Evolutionary conservation across 2,113 vertebrate species (phyloP).

Genomic region (Terrapene triunguis): DNA sequence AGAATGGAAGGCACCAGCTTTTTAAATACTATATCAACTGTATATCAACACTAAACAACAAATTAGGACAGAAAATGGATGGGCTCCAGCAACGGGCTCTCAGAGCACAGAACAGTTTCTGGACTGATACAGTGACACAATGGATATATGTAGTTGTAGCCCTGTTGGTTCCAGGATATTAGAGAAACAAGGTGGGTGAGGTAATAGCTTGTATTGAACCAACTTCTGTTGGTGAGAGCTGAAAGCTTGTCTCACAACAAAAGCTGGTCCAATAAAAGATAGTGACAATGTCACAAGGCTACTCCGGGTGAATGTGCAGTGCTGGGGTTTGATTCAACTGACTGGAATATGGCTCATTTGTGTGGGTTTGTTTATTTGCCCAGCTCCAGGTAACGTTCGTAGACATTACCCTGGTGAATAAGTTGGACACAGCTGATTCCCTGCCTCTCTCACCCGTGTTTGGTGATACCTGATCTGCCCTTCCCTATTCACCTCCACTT

Average conservation of each 20-base stretch:
- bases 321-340: neutral
- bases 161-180: neutral
- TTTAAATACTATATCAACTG: neutral
- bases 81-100: neutral
- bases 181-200: neutral
- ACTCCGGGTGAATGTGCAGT: neutral
- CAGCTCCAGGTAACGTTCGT: constrained; percentile 5
- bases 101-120: neutral
- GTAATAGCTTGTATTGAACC: neutral
- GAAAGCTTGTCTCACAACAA: neutral
- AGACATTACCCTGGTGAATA: neutral
- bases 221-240: neutral
- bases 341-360: neutral
- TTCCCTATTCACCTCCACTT: constrained; percentile 43
- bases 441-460: neutral
- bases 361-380: neutral
- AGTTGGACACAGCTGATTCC: constrained; percentile 32
- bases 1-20: neutral
- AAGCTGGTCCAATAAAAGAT: neutral
- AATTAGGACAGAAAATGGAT: neutral
- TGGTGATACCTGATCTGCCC: neutral
- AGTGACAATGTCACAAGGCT: neutral
- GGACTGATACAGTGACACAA: neutral
- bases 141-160: neutral
- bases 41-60: neutral